phyloP scores from a whole-genome alignment of 2,797 vertebrate species.

The Pogonophryne albipinna region DNA sequence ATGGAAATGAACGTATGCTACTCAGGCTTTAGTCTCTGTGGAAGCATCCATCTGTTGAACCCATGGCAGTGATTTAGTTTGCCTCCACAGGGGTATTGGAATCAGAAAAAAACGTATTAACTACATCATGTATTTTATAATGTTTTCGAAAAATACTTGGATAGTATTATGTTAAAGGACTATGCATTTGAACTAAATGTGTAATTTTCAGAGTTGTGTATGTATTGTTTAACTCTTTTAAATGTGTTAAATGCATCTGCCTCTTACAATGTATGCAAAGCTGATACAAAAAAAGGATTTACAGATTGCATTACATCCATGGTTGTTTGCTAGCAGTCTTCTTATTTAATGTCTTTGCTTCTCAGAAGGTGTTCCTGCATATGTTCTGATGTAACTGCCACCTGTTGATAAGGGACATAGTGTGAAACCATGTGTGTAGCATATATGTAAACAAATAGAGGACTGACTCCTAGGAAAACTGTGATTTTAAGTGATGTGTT shows the following conservation, averaged over 20 bases:
- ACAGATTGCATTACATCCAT: neutral
- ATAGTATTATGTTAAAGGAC: neutral
- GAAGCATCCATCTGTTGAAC: neutral
- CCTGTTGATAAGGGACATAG: slow-evolving; percentile 4
- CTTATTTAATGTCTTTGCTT: neutral
- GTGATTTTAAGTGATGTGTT: neutral
- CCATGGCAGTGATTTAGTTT: neutral
- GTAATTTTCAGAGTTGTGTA: neutral
- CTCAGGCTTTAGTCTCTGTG: neutral
- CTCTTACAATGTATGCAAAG: neutral
- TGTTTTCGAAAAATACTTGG: neutral
- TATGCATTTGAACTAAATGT: neutral
- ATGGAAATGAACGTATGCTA: slow-evolving; percentile 10
- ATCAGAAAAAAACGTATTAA: neutral
- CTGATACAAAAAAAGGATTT: too few species aligned
- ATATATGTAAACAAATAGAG: neutral
- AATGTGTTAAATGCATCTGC: neutral
- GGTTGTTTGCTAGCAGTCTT: neutral
- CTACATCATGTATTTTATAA: slow-evolving; percentile 1
- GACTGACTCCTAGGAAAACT: neutral
- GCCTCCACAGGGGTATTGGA: neutral
- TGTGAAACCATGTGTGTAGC: neutral
- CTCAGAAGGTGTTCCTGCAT: neutral
- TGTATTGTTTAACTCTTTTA: neutral
- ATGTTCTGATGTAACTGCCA: neutral